Evolutionary conservation across 2,113 vertebrate genomes (phyloP), one percentile per base, ranked within the genome.

Genomic region (Pholis gunnellus): DNA sequence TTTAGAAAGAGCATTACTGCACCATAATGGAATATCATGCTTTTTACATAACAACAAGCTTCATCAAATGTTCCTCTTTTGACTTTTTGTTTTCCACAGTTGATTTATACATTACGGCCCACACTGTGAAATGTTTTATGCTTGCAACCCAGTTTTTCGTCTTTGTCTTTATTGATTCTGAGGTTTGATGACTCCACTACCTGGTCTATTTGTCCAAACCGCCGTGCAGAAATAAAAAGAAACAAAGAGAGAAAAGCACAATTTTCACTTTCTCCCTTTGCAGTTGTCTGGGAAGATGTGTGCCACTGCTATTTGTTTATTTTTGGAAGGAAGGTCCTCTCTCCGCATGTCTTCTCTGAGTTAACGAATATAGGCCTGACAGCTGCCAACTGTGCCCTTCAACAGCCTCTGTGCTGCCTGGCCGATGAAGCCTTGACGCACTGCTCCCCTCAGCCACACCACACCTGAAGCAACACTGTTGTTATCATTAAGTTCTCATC

Each of bases 321-420:
- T 91, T 91, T 89, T 67, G 86, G 86, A 79, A 83, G 92, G 81
- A 88, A 87, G 86, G 83, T 90, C 82, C 87, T 89, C 91, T 92
- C 90, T 93, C 88, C 57, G 27, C 91, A 90, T 83, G 87, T 94
- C 91, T 87, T 73, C 80, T 71, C 82, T 27, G 88, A 93, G 91
- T 87, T 87, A 92, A 90, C 86, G 88, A 92, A 94, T 81, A 88
- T 66, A 85, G 44, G 80, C 73, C 83, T 91, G 92, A 92, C 94
- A 94, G 93, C 93, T 94, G 93, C 92, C 92, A 94, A 91, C 92
- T 76, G 88, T 88, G 86, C 79, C 92, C 93, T 84, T 92, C 91
- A 92, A 82, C 90, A 88, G 50, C 60, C 46, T 83, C 75, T 63
- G 74, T 64, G 27, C 77, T 75, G 84, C 72, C 67, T 3, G 78